Base-by-base conservation (phyloP, 2,113 vertebrate species). In the Panurus biarmicus region DNA sequence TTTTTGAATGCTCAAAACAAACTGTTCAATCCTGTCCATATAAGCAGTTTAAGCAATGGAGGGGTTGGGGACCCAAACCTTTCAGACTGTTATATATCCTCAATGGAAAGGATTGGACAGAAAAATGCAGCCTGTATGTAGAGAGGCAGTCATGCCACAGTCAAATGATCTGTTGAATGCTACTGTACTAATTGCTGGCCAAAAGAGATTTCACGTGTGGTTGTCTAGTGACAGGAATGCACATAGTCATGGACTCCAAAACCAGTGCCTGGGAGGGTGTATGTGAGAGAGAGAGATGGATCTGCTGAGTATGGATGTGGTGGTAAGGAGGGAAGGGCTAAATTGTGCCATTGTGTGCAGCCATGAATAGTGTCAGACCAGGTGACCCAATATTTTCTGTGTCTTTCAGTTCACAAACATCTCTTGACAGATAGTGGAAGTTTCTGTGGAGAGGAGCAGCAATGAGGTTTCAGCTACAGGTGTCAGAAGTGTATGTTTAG, bases 151-250 rank as follows among this genome's bases (percentile, higher is more conserved):
- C 96, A 96, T 40, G 67, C 82, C 44, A 23, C 87, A 80, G 92
- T 96, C 94, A 96, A 78, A 60, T 97, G 93, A 95, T 89, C 67
- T 79, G 23, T 40, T 88, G 61, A 72, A 57, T 24, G 87, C 72
- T 86, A 3, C 38, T 35, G 23, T 74, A 71, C 57, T 90, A 56
- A n/a, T 61, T 47, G 29, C 56, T 86, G 89, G 40, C 66, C 60
- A 44, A 38, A 87, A 35, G 16, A 65, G 56, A 70, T 77, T 78
- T 56, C 35, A 40, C 2, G 2, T 35, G 53, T 71, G 28, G 19
- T 2, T 88, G 29, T 77, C 75, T 73, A 42, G 51, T 82, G 62
- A 28, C 23, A 29, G 67, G 47, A 54, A 50, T 25, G 48, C 38
- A 23, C 53, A 18, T 3, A n/a, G 58, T 42, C 3, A 0, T n/a